Evolutionary conservation across 1,140 invertebrate genomes (phyloP), one percentile per base, ranked within the genome.

Genomic region (Aphidius ervi): DNA sequence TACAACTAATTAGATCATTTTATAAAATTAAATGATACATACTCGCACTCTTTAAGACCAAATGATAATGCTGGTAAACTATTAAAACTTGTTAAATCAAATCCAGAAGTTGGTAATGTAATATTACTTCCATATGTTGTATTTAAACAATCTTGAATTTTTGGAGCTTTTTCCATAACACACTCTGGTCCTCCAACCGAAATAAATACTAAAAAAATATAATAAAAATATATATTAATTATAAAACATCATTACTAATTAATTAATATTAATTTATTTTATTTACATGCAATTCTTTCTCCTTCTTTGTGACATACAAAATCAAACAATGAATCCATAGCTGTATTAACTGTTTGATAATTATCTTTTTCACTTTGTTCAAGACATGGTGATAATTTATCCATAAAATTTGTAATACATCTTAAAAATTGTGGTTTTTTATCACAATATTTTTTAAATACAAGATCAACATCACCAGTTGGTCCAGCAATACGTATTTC

Each of bases 291-390:
- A 68, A 93, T 88, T 64, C 89, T 84, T 72, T 92, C 89, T 5
- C 91, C 91, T 64, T 91, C 89, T 63, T 89, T 90, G 55, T 80
- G 84, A 68, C 91, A 92, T 20, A 87, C 78, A 66, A 92, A 93
- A 42, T 85, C 82, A 0, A 87, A 68, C 0, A 92, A 67, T 7
- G 87, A 84, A 6, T 87, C 81, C 0, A 86, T 84, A 9, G 91
- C 82, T 59, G 88, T 87, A 54, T 83, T 69, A 4, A 88, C 71
- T 1, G 84, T 83, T 47, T 83, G 80, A 6, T 83, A 76, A 48
- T 80, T 84, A 7, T 80, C 78, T 10, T 74, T 76, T 71, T 92
- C 89, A 20, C 83, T 74, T 2, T 74, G 65, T 0, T 82, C 82
- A 9, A 92, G 76, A 63, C 91, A 92, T 0, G 82, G 81, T 61